Evolutionary conservation across 2,113 vertebrate species (phyloP), one percentile per base, ranked within the genome.

Genomic region (Steatornis caripensis): DNA sequence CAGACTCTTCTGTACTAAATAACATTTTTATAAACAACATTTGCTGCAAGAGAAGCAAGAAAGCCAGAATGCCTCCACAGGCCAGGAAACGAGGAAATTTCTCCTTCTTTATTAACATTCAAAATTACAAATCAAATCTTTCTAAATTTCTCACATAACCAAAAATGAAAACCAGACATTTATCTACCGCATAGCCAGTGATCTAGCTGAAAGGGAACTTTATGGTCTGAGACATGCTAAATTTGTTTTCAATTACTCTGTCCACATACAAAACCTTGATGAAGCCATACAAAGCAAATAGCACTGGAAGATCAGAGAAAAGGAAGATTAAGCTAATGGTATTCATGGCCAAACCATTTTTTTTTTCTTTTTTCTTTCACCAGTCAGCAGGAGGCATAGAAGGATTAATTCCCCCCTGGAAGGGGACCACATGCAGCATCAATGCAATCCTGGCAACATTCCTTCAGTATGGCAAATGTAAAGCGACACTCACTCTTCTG

Each of bases 201-300:
- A 72, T 68, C 6, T 57, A 96, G 61, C 97, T 93, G 75, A 84
- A 96, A 95, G 93, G 91, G 90, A 95, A 96, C 96, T 85, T 37
- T 87, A 96, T 91, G 97, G 97, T 95, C 97, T 68, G 43, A 93
- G 96, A 96, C 95, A 97, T 70, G 93, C 83, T 94, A 91, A 97
- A 98, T 98, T 98, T 97, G 98, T 97, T 98, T 98, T 94, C 97
- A 98, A 98, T 98, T 98, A 98, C 89, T 96, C 84, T 61, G 89
- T 97, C 97, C 98, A 51, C 91, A 93, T 62, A 85, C 58, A 95
- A 96, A 96, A 97, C 84, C 96, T 96, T 85, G 65, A 97, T 97
- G 96, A 98, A 98, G 96, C 96, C 55, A 41, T 80, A 90, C 93
- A 95, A 94, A 96, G 87, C 82, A 93, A 92, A 86, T 19, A 94